phyloP scores from a whole-genome alignment of 2,113 vertebrate genomes.

The Tychaedon coryphoeus region DNA sequence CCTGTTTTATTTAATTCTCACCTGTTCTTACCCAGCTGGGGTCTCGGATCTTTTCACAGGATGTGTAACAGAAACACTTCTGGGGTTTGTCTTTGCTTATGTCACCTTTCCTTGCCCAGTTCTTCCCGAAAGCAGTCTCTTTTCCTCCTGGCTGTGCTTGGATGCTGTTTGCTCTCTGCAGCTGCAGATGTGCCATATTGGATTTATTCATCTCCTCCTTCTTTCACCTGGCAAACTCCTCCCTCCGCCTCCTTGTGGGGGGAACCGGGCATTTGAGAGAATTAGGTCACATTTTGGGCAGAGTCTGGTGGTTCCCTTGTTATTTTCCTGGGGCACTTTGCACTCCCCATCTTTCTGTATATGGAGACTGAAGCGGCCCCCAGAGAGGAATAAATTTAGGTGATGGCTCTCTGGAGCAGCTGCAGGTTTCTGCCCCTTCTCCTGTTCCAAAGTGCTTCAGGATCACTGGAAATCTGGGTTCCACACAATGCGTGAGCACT shows the following conservation, averaged over 20 bases:
- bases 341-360: fast-evolving
- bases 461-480: not conserved
- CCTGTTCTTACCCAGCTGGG: not conserved
- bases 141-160: fast-evolving
- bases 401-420: not conserved
- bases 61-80: not conserved
- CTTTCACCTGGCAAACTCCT: not conserved
- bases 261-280: not conserved
- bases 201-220: not conserved
- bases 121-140: not conserved
- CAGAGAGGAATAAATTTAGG: not conserved
- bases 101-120: not conserved
- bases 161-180: not conserved
- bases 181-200: not conserved
- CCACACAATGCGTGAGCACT: fast-evolving
- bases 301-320: not conserved
- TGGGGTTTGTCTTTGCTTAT: not conserved
- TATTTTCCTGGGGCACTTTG: not conserved
- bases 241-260: fast-evolving
- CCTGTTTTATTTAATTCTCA: not conserved
- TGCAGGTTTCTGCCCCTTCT: not conserved
- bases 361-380: not conserved
- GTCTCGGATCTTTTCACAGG: not conserved
- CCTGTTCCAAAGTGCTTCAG: not conserved
- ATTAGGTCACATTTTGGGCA: not conserved